Evolutionary conservation across 2,113 vertebrate species (phyloP), one percentile per base, ranked within the genome.

Genomic region (Larimichthys crocea): DNA sequence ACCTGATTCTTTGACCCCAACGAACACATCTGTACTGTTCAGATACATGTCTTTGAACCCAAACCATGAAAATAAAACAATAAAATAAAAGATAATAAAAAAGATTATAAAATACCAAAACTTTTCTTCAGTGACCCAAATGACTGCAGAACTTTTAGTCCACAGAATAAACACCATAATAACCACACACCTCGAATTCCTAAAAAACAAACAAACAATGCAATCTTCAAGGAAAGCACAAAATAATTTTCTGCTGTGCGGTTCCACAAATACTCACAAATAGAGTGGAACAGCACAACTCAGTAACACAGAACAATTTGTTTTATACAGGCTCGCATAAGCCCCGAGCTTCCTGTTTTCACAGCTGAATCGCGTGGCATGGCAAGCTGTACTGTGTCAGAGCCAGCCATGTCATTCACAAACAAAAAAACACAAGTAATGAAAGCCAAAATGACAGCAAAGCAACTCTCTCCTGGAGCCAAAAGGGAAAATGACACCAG

Each of bases 401-500:
- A 50, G 42, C 48, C 35, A 46, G 72, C 56, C 31, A 29, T 78
- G 74, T 79, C 82, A 63, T 82, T 83, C 52, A 76, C 53, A 59
- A 83, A 60, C 73, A 83, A 83, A 77, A 52, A 67, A 68, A 57
- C 59, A 26, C 3, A 0, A 20, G 56, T 79, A 82, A 79, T 85
- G 71, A 68, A 76, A 88, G 66, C 35, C 65, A 62, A 71, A 84
- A 84, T 71, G 60, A 82, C 74, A 84, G 62, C 31, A 66, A 70
- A 62, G 49, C 64, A 44, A 60, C 35, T 59, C 68, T 74, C 61
- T 76, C 48, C 55, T 42, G 42, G 26, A 79, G 87, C 70, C 59
- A 77, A 67, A 59, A 59, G 60, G 65, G 50, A 17, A 74, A 81
- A 78, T 76, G 67, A 70, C 75, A 78, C 50, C 48, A 69, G 74